These are phyloP conservation scores for Timandra comae DNA, from an alignment of 2,888 invertebrate species.

Conservation along the genomic window DNA sequence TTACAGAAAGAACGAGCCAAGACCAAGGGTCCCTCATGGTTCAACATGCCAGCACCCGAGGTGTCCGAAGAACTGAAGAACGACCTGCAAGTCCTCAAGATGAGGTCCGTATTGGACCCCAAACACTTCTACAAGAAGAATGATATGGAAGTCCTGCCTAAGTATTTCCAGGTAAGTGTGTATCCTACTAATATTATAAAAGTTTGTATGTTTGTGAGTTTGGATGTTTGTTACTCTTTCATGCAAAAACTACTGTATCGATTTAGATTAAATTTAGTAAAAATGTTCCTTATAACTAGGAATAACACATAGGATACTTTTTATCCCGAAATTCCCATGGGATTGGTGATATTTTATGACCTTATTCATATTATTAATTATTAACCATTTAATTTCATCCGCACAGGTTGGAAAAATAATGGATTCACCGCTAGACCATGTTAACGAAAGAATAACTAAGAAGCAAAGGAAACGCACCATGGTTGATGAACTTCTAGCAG, in stretches of 20 bases:
- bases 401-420: constrained; percentile 85
- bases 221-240: background rate
- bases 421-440: constrained; percentile 92
- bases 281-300: too few species aligned
- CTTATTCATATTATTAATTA: too few species aligned
- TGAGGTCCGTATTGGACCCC: constrained; percentile 94
- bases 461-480: constrained; percentile 92
- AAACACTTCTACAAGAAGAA: constrained; percentile 97
- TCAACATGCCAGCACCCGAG: constrained; percentile 90
- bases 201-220: background rate
- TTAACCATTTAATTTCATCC: background rate
- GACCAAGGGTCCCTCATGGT: constrained; percentile 93
- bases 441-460: constrained; percentile 87
- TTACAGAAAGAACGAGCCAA: constrained; percentile 83
- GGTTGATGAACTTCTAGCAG: constrained; percentile 94
- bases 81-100: constrained; percentile 92
- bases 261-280: background rate
- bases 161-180: constrained; percentile 94
- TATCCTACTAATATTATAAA: too few species aligned
- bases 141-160: constrained; percentile 89
- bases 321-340: too few species aligned
- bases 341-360: too few species aligned
- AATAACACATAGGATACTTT: too few species aligned
- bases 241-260: background rate
- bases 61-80: constrained; percentile 91